A percentile compares a stretch with the other conserved stretches of the same genome.
Evolutionary conservation across 2,113 vertebrate genomes (phyloP).

Genomic region (Craseonycteris thonglongyai): DNA sequence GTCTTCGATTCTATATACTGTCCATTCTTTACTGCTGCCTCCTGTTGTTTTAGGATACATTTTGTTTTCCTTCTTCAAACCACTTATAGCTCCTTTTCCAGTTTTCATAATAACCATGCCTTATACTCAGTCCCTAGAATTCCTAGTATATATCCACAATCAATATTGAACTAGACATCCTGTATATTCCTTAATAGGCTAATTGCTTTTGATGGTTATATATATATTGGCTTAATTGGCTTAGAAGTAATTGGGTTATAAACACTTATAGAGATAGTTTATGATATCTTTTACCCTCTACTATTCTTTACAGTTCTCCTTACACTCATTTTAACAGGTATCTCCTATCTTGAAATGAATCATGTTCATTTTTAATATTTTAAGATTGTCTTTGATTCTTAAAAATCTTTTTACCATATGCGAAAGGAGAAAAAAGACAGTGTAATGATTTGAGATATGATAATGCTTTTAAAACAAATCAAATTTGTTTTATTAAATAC

Average conservation of each 20-base stretch:
- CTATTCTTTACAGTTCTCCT: background rate
- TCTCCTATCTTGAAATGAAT: constrained; percentile 46
- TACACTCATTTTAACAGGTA: constrained; percentile 34
- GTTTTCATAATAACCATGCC: background rate
- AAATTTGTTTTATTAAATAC: constrained; percentile 46
- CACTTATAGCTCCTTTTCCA: background rate
- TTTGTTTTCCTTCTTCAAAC: background rate
- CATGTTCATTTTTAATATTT: constrained; percentile 3
- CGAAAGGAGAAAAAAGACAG: background rate
- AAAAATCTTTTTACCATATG: constrained; percentile 16
- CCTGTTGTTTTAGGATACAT: background rate
- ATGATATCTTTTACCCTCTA: background rate
- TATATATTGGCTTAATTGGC: background rate
- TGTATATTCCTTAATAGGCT: background rate
- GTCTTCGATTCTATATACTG: background rate
- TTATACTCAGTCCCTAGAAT: background rate
- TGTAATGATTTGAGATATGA: constrained; percentile 8
- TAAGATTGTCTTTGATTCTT: constrained; percentile 49
- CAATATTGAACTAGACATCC: background rate
- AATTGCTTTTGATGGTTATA: background rate
- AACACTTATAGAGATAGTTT: constrained; percentile 6
- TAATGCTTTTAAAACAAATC: constrained; percentile 49
- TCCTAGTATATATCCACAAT: background rate
- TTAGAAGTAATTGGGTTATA: constrained; percentile 8
- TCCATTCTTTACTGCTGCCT: background rate